Evolutionary conservation across 2,113 vertebrate genomes (phyloP), one percentile per base, ranked within the genome.

Genomic region (Epinephelus moara): DNA sequence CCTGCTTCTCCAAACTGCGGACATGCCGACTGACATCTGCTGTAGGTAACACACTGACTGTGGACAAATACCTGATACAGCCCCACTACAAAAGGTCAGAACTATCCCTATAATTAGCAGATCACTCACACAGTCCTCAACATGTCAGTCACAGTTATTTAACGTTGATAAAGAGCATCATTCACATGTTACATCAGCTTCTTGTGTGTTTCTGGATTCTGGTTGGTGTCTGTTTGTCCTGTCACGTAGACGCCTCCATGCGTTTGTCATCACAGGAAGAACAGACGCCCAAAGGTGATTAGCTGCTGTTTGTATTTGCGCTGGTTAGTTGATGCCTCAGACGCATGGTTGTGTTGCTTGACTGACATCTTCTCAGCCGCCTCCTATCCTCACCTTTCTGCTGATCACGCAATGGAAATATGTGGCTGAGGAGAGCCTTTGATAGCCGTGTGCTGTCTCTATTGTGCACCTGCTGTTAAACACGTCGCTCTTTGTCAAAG

Each of bases 181-280:
- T 47, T 15, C n/a, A 37, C 1, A n/a, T 27, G 40, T 57, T 19
- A 50, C 62, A 45, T 23, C 6, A 4, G 42, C 21, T 55, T 37
- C 62, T 21, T 67, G 21, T 86, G 30, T 85, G 68, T 82, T 59
- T 63, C 42, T 59, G 40, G 52, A 12, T 17, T 42, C 4, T 62
- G 45, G 14, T 15, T 66, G 56, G 18, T 75, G 70, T 47, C 21
- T 75, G 73, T 92, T 53, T 90, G 78, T 91, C 86, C 47, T 80
- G 90, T 86, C 78, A 80, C 45, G 66, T 91, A 95, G 95, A 94
- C 11, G 87, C 91, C 74, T 90, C 95, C 76, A 96, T 95, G 95
- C 90, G 90, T 85, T 86, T 95, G 93, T 90, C 94, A 0, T 79
- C 94, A 23, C 80, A 57, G 21, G 87, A 89, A 17, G 80, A 68